These are phyloP conservation scores for Tragopan temminckii DNA, from an alignment of 2,797 vertebrate species.

Conservation along the genomic window DNA sequence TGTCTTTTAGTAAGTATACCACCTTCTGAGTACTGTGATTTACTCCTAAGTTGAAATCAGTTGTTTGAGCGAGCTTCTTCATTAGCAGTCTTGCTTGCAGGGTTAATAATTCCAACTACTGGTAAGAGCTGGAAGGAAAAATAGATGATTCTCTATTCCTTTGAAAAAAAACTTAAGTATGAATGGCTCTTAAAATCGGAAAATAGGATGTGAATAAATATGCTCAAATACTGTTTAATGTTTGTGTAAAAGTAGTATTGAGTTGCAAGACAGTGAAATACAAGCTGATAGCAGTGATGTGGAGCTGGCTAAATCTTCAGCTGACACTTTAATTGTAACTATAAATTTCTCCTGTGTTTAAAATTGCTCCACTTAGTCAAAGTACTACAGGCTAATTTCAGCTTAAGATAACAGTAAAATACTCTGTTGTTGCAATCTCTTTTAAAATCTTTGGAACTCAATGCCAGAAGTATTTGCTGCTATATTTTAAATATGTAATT, in stretches of 20 bases:
- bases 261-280: not conserved
- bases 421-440: constrained; percentile 14
- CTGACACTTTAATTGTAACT: constrained; percentile 44
- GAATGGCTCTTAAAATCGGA: not conserved
- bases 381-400: constrained; percentile 5
- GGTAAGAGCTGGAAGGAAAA: not conserved
- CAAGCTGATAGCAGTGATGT: not conserved
- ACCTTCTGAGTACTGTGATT: not conserved
- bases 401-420: not conserved
- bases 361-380: constrained; percentile 4
- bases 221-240: not conserved
- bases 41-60: not conserved
- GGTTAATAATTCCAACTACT: not conserved
- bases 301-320: not conserved
- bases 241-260: not conserved
- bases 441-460: not conserved
- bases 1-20: not conserved
- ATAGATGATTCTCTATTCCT: not conserved
- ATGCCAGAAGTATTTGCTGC: constrained; percentile 1
- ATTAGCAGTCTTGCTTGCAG: not conserved
- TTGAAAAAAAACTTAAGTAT: not conserved
- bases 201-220: accelerated
- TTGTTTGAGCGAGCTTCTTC: not conserved
- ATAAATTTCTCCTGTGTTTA: constrained; percentile 19
- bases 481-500: not conserved